phyloP scores from a whole-genome alignment of 2,888 invertebrate species.

The Papilio protenor region DNA sequence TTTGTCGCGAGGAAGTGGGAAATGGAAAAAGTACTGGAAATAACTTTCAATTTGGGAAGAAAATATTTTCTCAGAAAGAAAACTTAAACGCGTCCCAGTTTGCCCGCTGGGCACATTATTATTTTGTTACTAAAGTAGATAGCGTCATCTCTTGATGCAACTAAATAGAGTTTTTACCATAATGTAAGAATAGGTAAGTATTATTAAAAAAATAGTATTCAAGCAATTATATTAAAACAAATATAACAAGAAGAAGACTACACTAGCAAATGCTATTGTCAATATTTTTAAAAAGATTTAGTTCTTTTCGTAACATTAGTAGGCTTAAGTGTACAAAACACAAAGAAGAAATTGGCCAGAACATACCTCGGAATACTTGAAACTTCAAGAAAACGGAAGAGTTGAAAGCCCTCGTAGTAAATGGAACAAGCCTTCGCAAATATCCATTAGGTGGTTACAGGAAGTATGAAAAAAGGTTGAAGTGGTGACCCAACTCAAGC shows the following conservation, averaged over 20 bases:
- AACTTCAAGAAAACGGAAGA: neutral
- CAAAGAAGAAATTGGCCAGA: neutral
- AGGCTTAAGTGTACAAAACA: neutral
- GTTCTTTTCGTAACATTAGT: neutral
- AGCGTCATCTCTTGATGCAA: slow-evolving; percentile 16
- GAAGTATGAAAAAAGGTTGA: slow-evolving; percentile 16
- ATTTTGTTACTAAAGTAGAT: slow-evolving; percentile 15
- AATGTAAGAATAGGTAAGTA: neutral
- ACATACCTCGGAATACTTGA: neutral
- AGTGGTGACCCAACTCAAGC: slow-evolving; percentile 7
- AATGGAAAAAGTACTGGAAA: slow-evolving; percentile 12
- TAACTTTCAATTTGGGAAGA: slow-evolving; percentile 18
- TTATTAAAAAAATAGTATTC: neutral
- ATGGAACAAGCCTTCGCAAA: slow-evolving; percentile 27
- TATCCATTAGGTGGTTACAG: slow-evolving; percentile 19
- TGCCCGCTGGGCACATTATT: slow-evolving; percentile 20
- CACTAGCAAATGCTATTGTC: neutral
- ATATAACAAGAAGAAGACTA: neutral
- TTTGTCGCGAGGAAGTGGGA: slow-evolving; percentile 2
- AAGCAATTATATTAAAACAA: neutral
- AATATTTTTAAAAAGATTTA: neutral
- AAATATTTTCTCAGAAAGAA: slow-evolving; percentile 23
- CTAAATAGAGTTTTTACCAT: slow-evolving; percentile 4
- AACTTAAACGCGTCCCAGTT: slow-evolving; percentile 10
- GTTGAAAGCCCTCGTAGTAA: slow-evolving; percentile 4